Percentiles rank a stretch among this genome's conserved stretches.
Evolutionary conservation across 2,113 vertebrate species (phyloP).

Genomic region (Paradisaea rubra): DNA sequence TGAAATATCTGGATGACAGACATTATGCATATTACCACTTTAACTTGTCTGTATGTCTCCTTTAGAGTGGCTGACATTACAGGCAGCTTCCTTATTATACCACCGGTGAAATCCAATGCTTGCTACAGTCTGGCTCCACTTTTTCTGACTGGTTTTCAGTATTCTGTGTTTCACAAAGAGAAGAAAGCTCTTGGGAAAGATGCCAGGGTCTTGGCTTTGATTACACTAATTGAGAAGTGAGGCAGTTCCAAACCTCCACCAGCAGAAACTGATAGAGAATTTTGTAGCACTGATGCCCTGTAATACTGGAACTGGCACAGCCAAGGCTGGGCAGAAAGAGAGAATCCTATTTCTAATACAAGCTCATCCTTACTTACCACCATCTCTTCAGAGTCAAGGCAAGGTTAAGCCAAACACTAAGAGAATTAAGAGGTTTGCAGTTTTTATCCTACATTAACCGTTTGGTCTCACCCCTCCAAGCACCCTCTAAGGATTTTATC

Average conservation of each 20-base stretch:
- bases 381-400: slow-evolving; percentile 51
- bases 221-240: not conserved
- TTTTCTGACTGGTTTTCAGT: not conserved
- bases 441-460: slow-evolving; percentile 63
- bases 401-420: slow-evolving; percentile 63
- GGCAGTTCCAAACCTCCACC: not conserved
- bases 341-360: slow-evolving; percentile 55
- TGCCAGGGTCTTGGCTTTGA: not conserved
- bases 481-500: slow-evolving; percentile 12
- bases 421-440: slow-evolving; percentile 56
- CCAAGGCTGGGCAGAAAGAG: not conserved
- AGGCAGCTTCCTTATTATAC: not conserved
- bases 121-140: not conserved
- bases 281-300: not conserved
- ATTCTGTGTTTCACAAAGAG: not conserved
- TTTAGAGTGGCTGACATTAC: not conserved
- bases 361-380: slow-evolving; percentile 65
- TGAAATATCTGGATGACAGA: slow-evolving; percentile 16
- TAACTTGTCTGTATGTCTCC: not conserved
- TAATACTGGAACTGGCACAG: not conserved
- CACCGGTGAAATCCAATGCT: not conserved
- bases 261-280: not conserved
- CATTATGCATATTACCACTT: not conserved
- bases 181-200: not conserved
- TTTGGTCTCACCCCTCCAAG: slow-evolving; percentile 39